These are phyloP conservation scores for Thaumatotibia leucotreta DNA, from an alignment of 1,140 invertebrate species.

Conservation along the genomic window DNA sequence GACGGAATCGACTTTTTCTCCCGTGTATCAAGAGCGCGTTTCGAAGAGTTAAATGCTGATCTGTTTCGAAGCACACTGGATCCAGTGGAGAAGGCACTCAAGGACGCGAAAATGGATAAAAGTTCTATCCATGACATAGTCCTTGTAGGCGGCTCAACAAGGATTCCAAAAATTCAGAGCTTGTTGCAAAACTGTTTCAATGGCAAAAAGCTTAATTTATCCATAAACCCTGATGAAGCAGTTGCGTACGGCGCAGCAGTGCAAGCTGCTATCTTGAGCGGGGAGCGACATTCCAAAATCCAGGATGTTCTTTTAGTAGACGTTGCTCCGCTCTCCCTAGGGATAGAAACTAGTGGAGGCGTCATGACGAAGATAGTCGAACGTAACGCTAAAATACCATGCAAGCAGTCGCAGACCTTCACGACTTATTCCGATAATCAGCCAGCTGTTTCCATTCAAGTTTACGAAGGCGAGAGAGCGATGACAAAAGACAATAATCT, in stretches of 20 bases:
- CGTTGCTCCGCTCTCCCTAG: conserved; percentile 77
- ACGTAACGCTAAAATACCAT: conserved; percentile 78
- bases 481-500: conserved; percentile 88
- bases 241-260: conserved; percentile 75
- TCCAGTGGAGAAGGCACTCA: conserved; percentile 79
- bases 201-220: conserved; percentile 73
- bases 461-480: conserved; percentile 84
- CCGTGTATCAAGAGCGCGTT: conserved; percentile 67
- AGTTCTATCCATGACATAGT: conserved; percentile 82
- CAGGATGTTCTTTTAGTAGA: conserved; percentile 77
- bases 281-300: conserved; percentile 77
- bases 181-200: conserved; percentile 72
- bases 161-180: conserved; percentile 77
- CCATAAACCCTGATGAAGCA: conserved; percentile 75
- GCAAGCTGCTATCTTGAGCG: conserved; percentile 69
- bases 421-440: conserved; percentile 85
- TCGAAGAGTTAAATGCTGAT: conserved; percentile 74
- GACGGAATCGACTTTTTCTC: conserved; percentile 75
- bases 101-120: conserved; percentile 84
- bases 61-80: conserved; percentile 72
- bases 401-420: conserved; percentile 80
- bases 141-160: conserved; percentile 84
- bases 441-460: conserved; percentile 81
- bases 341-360: conserved; percentile 79
- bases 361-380: conserved; percentile 81